Base-by-base conservation (phyloP, 64 coral and sea anemone species). In the Montipora cactus region DNA sequence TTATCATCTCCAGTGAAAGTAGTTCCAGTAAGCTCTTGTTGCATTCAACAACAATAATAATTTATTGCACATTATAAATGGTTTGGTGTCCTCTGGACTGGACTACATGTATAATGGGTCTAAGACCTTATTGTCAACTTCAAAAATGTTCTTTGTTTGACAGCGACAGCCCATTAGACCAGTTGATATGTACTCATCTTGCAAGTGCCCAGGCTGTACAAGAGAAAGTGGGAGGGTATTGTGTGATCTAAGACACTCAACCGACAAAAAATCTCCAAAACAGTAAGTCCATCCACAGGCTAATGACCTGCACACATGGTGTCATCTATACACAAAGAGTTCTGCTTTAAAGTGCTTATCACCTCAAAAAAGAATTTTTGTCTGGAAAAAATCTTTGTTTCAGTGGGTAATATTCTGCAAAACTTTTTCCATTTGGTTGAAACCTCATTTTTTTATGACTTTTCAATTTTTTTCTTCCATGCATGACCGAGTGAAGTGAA, bases 191-290 rank as follows among this genome's bases (percentile, higher is more conserved):
- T 86, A 86, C 46, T 70, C 64, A 5, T 64, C 70, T 8, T 86
- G 82, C 66, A 70, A 70, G n/a, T 72, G 66, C 16, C 62, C 44
- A n/a, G 66, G 82, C 8, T 86, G 82, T 71, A 14, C 67, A 45
- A 68, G 15, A 23, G 82, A 86, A 9, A 86, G 8, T 47, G 62
- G 2, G 9, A 46, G 7, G 19, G 44, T 50, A 12, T 71, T 49
- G 4, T 20, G 19, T 86, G 82, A 50, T 6, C 5, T 13, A 51
- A 79, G 25, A 13, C 18, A 86, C 45, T 10, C 44, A 48, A 50
- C 19, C 25, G 82, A 86, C 82, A 86, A 86, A 64, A 86, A 73
- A 86, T 72, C 62, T 86, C 82, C 44, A 11, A 72, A 86, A 14
- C 18, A 67, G 62, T 69, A 71, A 48, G 82, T 86, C 8, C 37